phyloP scores from a whole-genome alignment of 2,113 vertebrate species.

The Catharus fuscescens region DNA sequence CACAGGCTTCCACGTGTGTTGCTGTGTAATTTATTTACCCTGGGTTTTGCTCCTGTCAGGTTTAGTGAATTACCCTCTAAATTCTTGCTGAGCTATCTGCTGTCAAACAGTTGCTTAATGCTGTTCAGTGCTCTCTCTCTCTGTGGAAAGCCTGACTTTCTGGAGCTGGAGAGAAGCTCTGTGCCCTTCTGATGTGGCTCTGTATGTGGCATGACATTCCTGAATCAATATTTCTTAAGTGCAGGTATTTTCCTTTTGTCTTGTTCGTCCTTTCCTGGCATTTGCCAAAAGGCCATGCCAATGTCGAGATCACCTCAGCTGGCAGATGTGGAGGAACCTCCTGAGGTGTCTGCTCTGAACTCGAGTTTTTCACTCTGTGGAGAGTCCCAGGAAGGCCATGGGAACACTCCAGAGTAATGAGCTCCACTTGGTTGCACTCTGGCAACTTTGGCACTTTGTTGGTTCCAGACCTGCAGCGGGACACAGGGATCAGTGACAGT shows the following conservation, averaged over 20 bases:
- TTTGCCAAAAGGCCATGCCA: neutral
- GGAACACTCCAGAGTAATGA: neutral
- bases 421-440: neutral
- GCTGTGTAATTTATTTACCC: neutral
- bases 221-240: neutral
- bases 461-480: neutral
- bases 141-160: neutral
- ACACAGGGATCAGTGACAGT: neutral
- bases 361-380: neutral
- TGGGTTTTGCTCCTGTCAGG: neutral
- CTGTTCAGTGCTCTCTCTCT: neutral
- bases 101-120: neutral
- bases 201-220: neutral
- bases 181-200: neutral
- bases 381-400: neutral
- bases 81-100: neutral
- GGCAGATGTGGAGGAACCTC: neutral
- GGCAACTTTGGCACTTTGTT: neutral
- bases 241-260: neutral
- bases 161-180: neutral
- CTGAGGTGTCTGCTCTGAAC: neutral
- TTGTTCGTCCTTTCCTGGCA: neutral
- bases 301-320: rapidly evolving
- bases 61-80: neutral
- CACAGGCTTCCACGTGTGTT: neutral